Conservation (phyloP, 1,140 invertebrate species). For the Drosophila hydei region DNA sequence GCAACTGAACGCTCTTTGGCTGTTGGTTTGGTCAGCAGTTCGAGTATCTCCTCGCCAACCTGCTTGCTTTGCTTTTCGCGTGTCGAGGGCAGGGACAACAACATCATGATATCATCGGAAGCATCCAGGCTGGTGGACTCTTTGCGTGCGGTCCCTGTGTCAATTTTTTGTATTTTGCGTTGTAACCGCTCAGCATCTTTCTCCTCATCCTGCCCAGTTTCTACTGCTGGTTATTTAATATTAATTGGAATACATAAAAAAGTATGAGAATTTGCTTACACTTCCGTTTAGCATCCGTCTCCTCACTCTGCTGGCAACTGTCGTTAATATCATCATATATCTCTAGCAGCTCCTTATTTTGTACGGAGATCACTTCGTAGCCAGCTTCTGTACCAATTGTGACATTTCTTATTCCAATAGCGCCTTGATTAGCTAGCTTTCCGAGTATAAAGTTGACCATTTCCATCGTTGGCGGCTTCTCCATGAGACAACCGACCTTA, state of each 20-base stretch:
- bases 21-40: slow-evolving; percentile 96
- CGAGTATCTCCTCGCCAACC: slow-evolving; percentile 97
- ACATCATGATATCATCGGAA: slow-evolving; percentile 88
- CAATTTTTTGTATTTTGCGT: slow-evolving; percentile 50
- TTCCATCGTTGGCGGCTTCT: slow-evolving; percentile 86
- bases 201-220: slow-evolving; percentile 27
- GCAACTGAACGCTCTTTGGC: slow-evolving; percentile 97
- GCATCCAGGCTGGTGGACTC: slow-evolving; percentile 85
- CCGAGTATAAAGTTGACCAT: slow-evolving; percentile 91
- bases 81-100: slow-evolving; percentile 96
- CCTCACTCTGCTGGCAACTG: slow-evolving; percentile 76
- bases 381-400: slow-evolving; percentile 86
- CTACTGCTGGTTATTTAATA: slow-evolving; percentile 28
- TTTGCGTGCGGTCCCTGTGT: slow-evolving; percentile 63
- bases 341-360: slow-evolving; percentile 89
- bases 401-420: slow-evolving; percentile 90
- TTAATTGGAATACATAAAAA: not conserved
- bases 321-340: slow-evolving; percentile 86
- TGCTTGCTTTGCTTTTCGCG: slow-evolving; percentile 98
- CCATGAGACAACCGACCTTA: slow-evolving; percentile 87
- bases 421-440: slow-evolving; percentile 94
- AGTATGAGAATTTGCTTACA: slow-evolving; percentile 38
- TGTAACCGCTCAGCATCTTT: slow-evolving; percentile 36
- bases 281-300: slow-evolving; percentile 83
- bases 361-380: slow-evolving; percentile 88